Evolutionary conservation across 2,888 invertebrate species (phyloP), one percentile per base, ranked within the genome.

Genomic region (Drosophila imparisetae): DNA sequence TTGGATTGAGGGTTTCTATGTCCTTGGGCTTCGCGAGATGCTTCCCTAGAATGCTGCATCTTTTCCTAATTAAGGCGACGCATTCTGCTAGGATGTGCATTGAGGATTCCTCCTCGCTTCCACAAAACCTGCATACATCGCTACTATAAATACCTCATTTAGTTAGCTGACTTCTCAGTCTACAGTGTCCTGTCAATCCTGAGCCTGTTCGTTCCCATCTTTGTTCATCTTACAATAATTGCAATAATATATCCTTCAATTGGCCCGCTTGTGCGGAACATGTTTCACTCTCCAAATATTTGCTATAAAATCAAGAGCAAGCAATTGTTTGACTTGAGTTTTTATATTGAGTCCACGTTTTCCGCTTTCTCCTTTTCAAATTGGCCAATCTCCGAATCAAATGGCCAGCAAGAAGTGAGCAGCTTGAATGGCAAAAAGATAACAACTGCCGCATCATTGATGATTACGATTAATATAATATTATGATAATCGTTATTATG

Each of bases 401-500:
- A 54, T 54, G 48, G 52, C 32, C 54, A 27, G 36, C 34, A 27
- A 29, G 49, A 49, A 42, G 63, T 53, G 66, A 69, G 48, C 65
- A 24, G 53, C 34, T 54, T 27, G 24, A 27, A 36, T 27, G 24
- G 29, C 50, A 60, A 50, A 57, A 54, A 49, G 52, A 40, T 36
- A 36, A 63, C 80, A 68, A 63, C 57, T 29, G 68, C 64, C 38
- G 54, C 59, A 71, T 57, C 75, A 81, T 65, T 49, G 72, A 68
- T 77, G 80, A 81, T 78, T 72, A 75, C 80, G 84, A 78, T 81
- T 71, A 78, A 74, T 66, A 57, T 80, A 82, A 75, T 80, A 76
- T 86, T 81, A 85, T 80, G 85, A 78, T 87, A 86, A 85, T 86
- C 86, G 71, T 73, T 80, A 86, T 86, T 82, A 78, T 86, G 84